Base-by-base conservation (phyloP, 92 coral and sea anemone species). In the Diadumene lineata region DNA sequence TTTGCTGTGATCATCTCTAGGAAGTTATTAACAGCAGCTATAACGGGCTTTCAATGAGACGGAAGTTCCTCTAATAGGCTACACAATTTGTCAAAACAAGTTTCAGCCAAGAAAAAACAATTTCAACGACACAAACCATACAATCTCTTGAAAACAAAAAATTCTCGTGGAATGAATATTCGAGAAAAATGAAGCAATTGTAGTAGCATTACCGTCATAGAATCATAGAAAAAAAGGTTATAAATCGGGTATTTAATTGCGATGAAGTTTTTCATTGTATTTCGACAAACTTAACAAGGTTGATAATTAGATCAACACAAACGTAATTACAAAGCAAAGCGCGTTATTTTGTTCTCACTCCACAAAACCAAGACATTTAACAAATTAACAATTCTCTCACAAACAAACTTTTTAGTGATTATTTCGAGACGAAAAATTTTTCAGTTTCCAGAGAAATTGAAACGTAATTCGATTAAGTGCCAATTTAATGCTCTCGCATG, bases 41-140 rank as follows among this genome's bases (percentile, higher is more conserved):
- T 72, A 72, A 72, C 77, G 63, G 67, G 66, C 21, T 32, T 31
- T 18, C 23, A 72, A 72, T 72, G 30, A n/a, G 21, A 0, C 46
- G 50, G 60, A 72, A 25, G 66, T 72, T 16, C 7, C 48, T 19
- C 44, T 34, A 31, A 33, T 56, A 62, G 65, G 7, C 23, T 22
- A 72, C 11, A 46, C 56, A 32, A 56, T 32, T 58, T 31, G 43
- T 18, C 43, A 53, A 70, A 19, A 22, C 34, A n/a, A 56, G 3
- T 11, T 70, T 70, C 22, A 26, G 2, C 64, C 64, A 13, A 4
- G 19, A 43, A 68, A 70, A 53, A 11, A 1, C 63, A 50, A 64
- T 21, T 50, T 30, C 33, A 31, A 17, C 24, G 48, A 44, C 22
- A 23, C 22, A 26, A 24, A 11, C 22, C 9, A 18, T 58, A 16